Percentiles rank a stretch among this genome's conserved stretches.
phyloP scores from a whole-genome alignment of 2,888 invertebrate species.

The Idaea biselata region DNA sequence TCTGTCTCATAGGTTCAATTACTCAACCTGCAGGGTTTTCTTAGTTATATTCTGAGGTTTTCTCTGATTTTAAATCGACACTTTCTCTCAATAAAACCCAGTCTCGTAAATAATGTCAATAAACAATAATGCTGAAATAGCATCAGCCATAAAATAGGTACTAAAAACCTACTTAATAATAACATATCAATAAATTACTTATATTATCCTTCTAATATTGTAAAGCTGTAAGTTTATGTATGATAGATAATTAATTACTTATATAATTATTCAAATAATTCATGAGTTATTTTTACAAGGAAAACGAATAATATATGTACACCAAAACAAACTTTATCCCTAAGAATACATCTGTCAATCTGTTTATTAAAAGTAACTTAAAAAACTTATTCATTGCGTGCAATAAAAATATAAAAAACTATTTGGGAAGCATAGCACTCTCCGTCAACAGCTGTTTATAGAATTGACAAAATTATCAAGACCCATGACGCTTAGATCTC shows the following conservation, averaged over 20 bases:
- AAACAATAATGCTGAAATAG: no score
- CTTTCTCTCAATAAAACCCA: no score
- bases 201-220: no score
- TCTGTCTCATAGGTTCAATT: conserved; percentile 10
- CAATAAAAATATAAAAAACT: conserved; percentile 41
- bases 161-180: no score
- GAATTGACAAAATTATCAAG: conserved; percentile 48
- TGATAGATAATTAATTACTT: not conserved
- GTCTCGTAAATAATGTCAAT: no score
- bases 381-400: conserved; percentile 32
- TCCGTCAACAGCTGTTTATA: conserved; percentile 75
- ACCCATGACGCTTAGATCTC: conserved; percentile 28
- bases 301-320: not conserved
- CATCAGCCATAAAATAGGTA: no score
- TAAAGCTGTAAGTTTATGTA: no score
- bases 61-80: no score
- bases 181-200: no score
- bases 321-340: not conserved
- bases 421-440: conserved; percentile 54
- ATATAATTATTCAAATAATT: conserved; percentile 5
- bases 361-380: conserved; percentile 23
- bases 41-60: no score
- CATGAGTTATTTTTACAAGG: not conserved
- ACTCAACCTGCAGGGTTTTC: no score
- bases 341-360: conserved; percentile 27